A percentile compares a stretch with the other conserved stretches of the same genome.
These are phyloP conservation scores for Symphodus melops DNA, from an alignment of 2,113 vertebrate genomes.

Conservation along the genomic window DNA sequence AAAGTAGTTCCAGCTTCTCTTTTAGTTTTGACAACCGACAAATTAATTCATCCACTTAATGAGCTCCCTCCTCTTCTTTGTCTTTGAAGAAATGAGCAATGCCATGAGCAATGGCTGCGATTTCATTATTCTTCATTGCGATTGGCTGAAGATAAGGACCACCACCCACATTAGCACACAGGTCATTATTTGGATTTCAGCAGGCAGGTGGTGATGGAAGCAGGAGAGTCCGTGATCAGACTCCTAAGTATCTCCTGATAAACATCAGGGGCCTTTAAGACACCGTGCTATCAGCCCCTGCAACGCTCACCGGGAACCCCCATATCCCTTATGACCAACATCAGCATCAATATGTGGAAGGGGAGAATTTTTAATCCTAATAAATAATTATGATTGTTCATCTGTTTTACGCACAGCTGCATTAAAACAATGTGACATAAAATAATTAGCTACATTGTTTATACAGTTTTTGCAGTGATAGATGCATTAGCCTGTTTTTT, in stretches of 20 bases:
- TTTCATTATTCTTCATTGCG: slow-evolving; percentile 37
- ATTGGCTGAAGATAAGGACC: slow-evolving; percentile 66
- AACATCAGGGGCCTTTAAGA: slow-evolving; percentile 70
- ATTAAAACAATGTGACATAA: too few relatives aligned
- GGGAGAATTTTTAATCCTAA: background rate
- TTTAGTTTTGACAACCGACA: background rate
- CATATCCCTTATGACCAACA: slow-evolving; percentile 55
- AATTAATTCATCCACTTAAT: slow-evolving; percentile 18
- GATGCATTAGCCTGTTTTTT: too few relatives aligned
- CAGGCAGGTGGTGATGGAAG: slow-evolving; percentile 78
- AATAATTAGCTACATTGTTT: too few relatives aligned
- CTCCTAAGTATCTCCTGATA: slow-evolving; percentile 72
- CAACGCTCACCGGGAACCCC: slow-evolving; percentile 60
- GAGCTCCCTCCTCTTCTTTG: slow-evolving; percentile 15
- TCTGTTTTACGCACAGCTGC: too few relatives aligned
- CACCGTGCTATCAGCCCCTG: slow-evolving; percentile 55
- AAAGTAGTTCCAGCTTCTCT: background rate
- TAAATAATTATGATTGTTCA: too few relatives aligned
- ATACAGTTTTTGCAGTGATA: too few relatives aligned
- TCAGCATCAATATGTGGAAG: slow-evolving; percentile 1
- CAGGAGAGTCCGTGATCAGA: slow-evolving; percentile 69
- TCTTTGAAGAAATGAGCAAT: slow-evolving; percentile 43
- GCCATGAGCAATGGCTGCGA: slow-evolving; percentile 38
- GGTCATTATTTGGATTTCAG: slow-evolving; percentile 80
- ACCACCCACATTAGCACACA: slow-evolving; percentile 65